Percentiles rank a stretch among this genome's conserved stretches.
Conservation (phyloP, 2,888 invertebrate species). For the Leptinotarsa peninsularis region DNA sequence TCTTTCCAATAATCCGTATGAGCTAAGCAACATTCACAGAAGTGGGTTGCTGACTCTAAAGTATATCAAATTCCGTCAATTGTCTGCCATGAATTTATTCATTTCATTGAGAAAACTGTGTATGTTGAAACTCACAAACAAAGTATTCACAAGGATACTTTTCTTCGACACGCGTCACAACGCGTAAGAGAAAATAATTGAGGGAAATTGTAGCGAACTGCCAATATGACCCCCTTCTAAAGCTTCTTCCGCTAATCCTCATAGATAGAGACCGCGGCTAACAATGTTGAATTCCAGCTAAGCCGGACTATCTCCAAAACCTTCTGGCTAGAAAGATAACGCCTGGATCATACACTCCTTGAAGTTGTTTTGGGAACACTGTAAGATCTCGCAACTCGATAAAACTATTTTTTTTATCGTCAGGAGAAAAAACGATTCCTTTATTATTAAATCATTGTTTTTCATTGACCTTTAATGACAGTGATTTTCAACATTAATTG, state of each 20-base stretch:
- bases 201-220: conserved; percentile 27
- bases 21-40: too few species aligned
- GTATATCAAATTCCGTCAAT: too few species aligned
- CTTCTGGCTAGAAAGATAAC: conserved; percentile 53
- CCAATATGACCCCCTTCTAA: conserved; percentile 33
- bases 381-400: conserved; percentile 22
- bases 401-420: background rate
- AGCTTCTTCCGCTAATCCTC: conserved; percentile 45
- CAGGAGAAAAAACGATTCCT: background rate
- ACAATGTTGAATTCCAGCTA: conserved; percentile 52
- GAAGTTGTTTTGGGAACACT: conserved; percentile 52
- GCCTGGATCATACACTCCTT: conserved; percentile 50
- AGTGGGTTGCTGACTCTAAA: too few species aligned
- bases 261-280: conserved; percentile 47
- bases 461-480: too few species aligned
- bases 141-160: background rate
- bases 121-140: background rate
- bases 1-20: too few species aligned
- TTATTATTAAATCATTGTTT: too few species aligned
- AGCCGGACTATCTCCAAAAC: conserved; percentile 48
- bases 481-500: too few species aligned
- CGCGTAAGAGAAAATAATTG: conserved; percentile 5
- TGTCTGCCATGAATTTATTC: too few species aligned
- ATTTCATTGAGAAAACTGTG: background rate
- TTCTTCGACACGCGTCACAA: background rate